Conservation (phyloP, 2,797 vertebrate genomes). For the Anomalospiza imberbis region DNA sequence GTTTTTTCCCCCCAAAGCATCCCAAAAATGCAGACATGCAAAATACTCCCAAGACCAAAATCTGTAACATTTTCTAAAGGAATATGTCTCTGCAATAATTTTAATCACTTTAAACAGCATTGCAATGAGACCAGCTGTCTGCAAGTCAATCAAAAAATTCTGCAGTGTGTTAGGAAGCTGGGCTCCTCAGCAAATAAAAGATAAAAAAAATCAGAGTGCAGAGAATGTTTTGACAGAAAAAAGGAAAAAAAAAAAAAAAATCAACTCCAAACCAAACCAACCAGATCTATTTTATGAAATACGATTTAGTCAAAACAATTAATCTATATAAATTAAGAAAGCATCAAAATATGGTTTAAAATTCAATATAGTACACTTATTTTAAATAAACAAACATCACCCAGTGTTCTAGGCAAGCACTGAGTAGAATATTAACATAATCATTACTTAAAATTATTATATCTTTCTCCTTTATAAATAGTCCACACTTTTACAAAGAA, state of each 20-base stretch:
- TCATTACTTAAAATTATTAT: background rate
- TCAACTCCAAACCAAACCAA: background rate
- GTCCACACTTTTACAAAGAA: background rate
- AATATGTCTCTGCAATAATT: conserved; percentile 12
- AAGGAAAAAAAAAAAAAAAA: background rate
- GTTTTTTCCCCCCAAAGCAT: background rate
- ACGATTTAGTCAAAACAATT: background rate
- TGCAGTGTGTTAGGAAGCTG: background rate
- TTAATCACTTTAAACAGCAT: background rate
- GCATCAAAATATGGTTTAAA: background rate
- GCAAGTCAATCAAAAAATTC: background rate
- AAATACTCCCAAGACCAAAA: conserved; percentile 40
- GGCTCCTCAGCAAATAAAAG: background rate
- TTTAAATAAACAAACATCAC: background rate
- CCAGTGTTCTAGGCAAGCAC: background rate
- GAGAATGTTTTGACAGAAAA: background rate
- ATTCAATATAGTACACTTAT: background rate
- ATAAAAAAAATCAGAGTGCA: background rate
- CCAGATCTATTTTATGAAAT: background rate
- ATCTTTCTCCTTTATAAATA: background rate
- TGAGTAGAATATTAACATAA: background rate
- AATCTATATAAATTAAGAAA: background rate
- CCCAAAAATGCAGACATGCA: conserved; percentile 32
- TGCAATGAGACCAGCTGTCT: background rate
- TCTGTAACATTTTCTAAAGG: conserved; percentile 12